Conservation (phyloP, 2,888 invertebrate species). For the Trichacis sp. region DNA sequence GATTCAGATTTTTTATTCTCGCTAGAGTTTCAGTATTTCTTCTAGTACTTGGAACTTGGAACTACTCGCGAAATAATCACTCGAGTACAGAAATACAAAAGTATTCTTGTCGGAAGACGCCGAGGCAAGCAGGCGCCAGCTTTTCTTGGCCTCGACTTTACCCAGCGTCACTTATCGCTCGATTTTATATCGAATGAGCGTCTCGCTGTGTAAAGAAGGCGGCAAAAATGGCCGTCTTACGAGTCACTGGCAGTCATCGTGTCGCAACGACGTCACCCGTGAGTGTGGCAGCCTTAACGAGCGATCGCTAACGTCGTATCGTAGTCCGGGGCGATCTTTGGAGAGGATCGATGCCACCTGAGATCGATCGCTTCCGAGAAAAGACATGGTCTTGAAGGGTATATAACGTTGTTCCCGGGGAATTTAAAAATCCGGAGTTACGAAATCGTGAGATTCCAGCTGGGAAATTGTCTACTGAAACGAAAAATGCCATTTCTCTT, state of each 20-base stretch:
- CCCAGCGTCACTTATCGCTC: constrained; percentile 42
- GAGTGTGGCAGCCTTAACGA: constrained; percentile 46
- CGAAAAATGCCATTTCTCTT: too few species aligned
- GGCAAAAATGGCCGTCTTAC: constrained; percentile 63
- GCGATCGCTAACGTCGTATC: constrained; percentile 34
- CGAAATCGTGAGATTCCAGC: too few species aligned
- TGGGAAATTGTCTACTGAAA: too few species aligned
- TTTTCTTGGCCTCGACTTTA: constrained; percentile 43
- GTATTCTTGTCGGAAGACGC: too few species aligned
- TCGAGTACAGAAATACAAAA: too few species aligned
- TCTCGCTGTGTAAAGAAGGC: constrained; percentile 23
- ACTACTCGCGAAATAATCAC: too few species aligned
- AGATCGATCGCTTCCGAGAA: constrained; percentile 44
- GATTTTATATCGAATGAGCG: constrained; percentile 37
- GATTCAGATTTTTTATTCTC: too few species aligned
- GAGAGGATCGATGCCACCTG: constrained; percentile 38
- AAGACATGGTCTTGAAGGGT: constrained; percentile 41
- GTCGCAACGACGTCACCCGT: constrained; percentile 60
- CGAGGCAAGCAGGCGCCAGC: constrained; percentile 28
- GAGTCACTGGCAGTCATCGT: constrained; percentile 39
- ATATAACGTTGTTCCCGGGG: background rate
- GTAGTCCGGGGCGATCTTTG: constrained; percentile 35
- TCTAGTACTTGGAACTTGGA: too few species aligned
- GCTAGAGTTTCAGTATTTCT: too few species aligned
- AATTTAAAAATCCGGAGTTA: too few species aligned